Base-by-base conservation (phyloP, 1,140 invertebrate species). In the Berghia stephanieae region DNA sequence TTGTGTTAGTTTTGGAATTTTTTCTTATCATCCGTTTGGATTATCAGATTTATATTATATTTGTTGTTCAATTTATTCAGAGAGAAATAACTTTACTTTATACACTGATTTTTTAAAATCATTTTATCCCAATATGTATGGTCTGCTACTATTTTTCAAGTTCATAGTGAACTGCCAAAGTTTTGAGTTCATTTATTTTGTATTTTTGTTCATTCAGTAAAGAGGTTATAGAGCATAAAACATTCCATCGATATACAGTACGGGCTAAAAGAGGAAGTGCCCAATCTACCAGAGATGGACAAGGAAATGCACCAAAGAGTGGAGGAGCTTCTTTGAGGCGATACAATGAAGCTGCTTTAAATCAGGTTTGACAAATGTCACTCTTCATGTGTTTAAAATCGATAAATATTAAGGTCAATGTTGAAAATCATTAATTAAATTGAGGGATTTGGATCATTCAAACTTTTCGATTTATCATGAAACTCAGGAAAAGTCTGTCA, bases 201-300 rank as follows among this genome's bases (percentile, higher is more conserved):
- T 6, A 27, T 2, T 4, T 44, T 49, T 68, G 55, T 82, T 42
- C 66, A 78, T 84, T 49, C 77, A 92, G 92, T 63, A 88, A 88
- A 6, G 88, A 92, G 80, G 87, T 92, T 2, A 82, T 94, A n/a
- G 86, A 92, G 2, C 95, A 96, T 85, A 96, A 96, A 89, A 96
- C 95, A 1, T 94, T 95, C 83, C 95, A 96, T 88, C 93, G 93
- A 60, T 97, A 97, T 85, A 95, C 95, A 5, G 94, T 96, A 0
- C 87, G 95, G 67, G 92, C 94, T 0, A 95, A 95, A 60, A 94
- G 96, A 86, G 96, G 95, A 0, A 93, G 94, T 68, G 91, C 93
- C 0, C 95, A 97, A 88, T 91, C 90, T 44, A 90, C 91, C 3
- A 90, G 93, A 66, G 95, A 96, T 86, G 90, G 87, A 57, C 92